Evolutionary conservation across 2,113 vertebrate genomes (phyloP).

Genomic region (Carlito syrichta): DNA sequence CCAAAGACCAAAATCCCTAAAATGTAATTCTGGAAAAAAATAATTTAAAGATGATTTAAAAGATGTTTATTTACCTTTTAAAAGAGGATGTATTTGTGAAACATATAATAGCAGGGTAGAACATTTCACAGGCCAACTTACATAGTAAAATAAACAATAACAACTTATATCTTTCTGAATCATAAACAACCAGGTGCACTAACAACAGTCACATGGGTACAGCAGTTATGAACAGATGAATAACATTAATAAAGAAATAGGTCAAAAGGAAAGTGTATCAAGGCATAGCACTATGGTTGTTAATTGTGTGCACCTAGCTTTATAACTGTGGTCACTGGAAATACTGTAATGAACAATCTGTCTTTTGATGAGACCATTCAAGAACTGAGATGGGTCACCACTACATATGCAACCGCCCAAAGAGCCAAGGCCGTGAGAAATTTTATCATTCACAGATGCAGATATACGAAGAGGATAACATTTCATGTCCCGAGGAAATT

Average conservation of each 20-base stretch:
- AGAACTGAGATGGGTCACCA: background rate
- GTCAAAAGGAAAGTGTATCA: background rate
- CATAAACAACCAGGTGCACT: background rate
- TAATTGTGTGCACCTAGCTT: background rate
- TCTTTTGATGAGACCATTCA: background rate
- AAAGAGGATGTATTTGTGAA: background rate
- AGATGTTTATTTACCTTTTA: background rate
- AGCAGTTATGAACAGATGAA: background rate
- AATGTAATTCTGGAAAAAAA: background rate
- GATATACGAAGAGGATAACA: background rate
- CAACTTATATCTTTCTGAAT: background rate
- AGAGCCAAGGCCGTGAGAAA: background rate
- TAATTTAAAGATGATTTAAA: background rate
- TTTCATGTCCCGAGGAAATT: background rate
- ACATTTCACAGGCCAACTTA: background rate
- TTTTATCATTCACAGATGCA: background rate
- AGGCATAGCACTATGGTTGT: background rate
- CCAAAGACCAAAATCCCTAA: background rate
- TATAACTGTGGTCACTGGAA: background rate
- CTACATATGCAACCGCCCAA: background rate
- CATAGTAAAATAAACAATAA: background rate
- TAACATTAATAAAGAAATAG: background rate
- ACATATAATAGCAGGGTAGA: background rate
- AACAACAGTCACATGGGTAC: background rate
- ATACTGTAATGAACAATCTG: background rate